Evolutionary conservation across 2,113 vertebrate genomes (phyloP).

Genomic region (Lates calcarifer): DNA sequence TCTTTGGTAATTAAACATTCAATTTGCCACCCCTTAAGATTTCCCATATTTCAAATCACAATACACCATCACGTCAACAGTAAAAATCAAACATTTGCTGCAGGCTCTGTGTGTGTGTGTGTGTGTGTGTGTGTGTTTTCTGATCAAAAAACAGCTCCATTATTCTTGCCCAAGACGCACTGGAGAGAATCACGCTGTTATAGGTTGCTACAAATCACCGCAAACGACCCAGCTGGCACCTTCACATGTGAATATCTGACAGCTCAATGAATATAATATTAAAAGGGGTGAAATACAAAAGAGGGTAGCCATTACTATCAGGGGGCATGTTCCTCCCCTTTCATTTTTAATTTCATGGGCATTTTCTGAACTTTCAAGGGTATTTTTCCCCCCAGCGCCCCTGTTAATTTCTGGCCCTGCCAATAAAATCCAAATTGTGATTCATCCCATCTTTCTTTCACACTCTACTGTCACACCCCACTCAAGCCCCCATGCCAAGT

Average conservation of each 20-base stretch:
- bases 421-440: constrained; percentile 75
- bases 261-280: constrained; percentile 60
- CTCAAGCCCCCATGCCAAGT: constrained; percentile 60
- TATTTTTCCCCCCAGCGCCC: constrained; percentile 19
- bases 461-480: constrained; percentile 56
- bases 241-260: constrained; percentile 62
- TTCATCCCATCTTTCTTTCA: constrained; percentile 66
- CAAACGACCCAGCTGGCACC: constrained; percentile 43
- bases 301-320: constrained; percentile 39
- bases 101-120: constrained; percentile 13
- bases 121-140: constrained; percentile 32
- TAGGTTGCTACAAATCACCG: constrained; percentile 57
- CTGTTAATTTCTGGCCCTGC: constrained; percentile 69
- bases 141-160: constrained; percentile 46
- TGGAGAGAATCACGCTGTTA: constrained; percentile 21
- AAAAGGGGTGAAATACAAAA: constrained; percentile 51
- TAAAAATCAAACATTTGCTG: constrained; percentile 32
- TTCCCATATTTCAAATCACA: constrained; percentile 4
- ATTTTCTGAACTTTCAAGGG: constrained; percentile 65
- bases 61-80: background rate
- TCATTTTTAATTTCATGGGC: constrained; percentile 61
- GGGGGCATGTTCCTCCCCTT: constrained; percentile 25
- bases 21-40: background rate
- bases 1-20: constrained; percentile 29
- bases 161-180: constrained; percentile 20